Evolutionary conservation across 2,113 vertebrate species (phyloP).

Genomic region (Myrmecobius fasciatus): DNA sequence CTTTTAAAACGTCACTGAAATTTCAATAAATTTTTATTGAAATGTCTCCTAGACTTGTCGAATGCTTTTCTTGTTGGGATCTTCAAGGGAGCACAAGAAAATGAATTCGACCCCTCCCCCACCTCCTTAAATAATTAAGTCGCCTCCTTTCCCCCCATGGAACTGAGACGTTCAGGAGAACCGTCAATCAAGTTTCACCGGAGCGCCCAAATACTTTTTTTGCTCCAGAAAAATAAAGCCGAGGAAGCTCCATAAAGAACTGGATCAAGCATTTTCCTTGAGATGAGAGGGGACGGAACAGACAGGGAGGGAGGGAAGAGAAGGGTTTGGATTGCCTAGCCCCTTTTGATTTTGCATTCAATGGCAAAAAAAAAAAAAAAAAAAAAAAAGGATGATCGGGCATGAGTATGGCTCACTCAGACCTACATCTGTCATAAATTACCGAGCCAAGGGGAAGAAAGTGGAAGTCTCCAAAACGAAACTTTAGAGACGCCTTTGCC

Average conservation of each 20-base stretch:
- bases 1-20: constrained; percentile 91
- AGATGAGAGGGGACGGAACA: constrained; percentile 56
- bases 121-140: constrained; percentile 72
- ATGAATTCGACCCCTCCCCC: background rate
- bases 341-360: constrained; percentile 74
- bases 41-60: constrained; percentile 81
- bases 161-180: constrained; percentile 33
- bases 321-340: constrained; percentile 58
- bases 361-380: constrained; percentile 77
- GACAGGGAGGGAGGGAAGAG: background rate
- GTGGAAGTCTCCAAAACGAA: constrained; percentile 46
- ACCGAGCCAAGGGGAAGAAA: constrained; percentile 78
- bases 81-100: constrained; percentile 20
- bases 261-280: constrained; percentile 66
- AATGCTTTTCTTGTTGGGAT: constrained; percentile 70
- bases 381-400: background rate
- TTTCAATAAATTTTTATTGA: constrained; percentile 95
- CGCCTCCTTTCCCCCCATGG: background rate
- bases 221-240: constrained; percentile 64
- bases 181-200: constrained; percentile 70
- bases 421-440: constrained; percentile 83
- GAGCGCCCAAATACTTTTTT: background rate
- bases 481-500: background rate
- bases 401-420: background rate
- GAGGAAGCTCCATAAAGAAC: constrained; percentile 63